Percentiles rank a stretch among this genome's conserved stretches.
Conservation (phyloP, 2,888 invertebrate species). For the Exocentrus adspersus region DNA sequence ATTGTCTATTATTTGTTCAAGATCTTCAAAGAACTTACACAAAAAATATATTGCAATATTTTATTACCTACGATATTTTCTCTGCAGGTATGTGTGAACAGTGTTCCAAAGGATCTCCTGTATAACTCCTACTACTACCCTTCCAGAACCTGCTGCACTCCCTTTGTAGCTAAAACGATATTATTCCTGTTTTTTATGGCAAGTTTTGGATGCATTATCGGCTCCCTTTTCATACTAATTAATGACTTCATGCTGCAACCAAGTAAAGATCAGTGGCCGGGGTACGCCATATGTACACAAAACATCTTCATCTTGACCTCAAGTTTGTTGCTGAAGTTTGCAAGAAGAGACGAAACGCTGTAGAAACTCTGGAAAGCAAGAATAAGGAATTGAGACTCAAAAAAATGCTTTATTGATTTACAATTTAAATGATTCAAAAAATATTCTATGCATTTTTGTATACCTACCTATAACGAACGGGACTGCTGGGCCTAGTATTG, state of each 20-base stretch:
- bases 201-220: conserved; percentile 52
- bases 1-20: not conserved
- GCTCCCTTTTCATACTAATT: conserved; percentile 49
- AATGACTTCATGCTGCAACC: conserved; percentile 50
- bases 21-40: too few species aligned
- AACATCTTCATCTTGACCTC: conserved; percentile 50
- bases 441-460: too few species aligned
- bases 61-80: not conserved
- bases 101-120: conserved; percentile 44
- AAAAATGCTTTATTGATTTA: too few species aligned
- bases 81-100: conserved; percentile 43
- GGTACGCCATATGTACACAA: conserved; percentile 52
- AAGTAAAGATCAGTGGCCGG: conserved; percentile 48
- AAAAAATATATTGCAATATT: too few species aligned
- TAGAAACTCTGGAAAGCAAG: too few species aligned
- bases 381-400: too few species aligned
- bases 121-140: conserved; percentile 37
- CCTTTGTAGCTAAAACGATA: conserved; percentile 38
- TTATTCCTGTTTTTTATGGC: conserved; percentile 50
- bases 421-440: too few species aligned
- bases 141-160: conserved; percentile 40
- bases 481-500: too few species aligned
- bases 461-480: too few species aligned
- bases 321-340: conserved; percentile 47
- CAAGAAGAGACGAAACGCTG: conserved; percentile 28